Evolutionary conservation across 2,888 invertebrate species (phyloP).

Genomic region (Polyommatus icarus): DNA sequence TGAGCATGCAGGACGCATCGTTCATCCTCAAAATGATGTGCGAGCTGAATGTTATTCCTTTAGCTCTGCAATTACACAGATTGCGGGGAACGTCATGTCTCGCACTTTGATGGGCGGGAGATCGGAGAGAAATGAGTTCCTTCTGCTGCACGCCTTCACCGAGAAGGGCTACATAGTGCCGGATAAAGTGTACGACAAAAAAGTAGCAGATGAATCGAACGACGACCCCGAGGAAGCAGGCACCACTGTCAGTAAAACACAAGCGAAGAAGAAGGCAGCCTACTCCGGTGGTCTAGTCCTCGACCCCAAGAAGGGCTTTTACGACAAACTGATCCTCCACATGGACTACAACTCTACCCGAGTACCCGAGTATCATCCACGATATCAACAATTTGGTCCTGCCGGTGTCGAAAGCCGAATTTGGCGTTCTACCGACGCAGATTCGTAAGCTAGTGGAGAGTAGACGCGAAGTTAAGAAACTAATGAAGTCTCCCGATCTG

Average conservation of each 20-base stretch:
- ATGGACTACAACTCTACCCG: slow-evolving; percentile 99
- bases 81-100: slow-evolving; percentile 96
- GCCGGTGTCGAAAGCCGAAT: slow-evolving; percentile 75
- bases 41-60: slow-evolving; percentile 94
- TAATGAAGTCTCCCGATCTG: slow-evolving; percentile 91
- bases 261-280: slow-evolving; percentile 87
- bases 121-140: slow-evolving; percentile 97
- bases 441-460: slow-evolving; percentile 97
- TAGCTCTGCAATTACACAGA: slow-evolving; percentile 98
- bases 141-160: slow-evolving; percentile 96
- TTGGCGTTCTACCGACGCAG: slow-evolving; percentile 96
- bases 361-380: slow-evolving; percentile 99
- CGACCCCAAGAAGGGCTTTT: slow-evolving; percentile 98
- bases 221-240: slow-evolving; percentile 53
- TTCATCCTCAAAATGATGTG: slow-evolving; percentile 93
- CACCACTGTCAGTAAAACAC: slow-evolving; percentile 64
- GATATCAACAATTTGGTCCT: slow-evolving; percentile 76
- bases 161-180: slow-evolving; percentile 96
- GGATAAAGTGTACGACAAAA: slow-evolving; percentile 84
- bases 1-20: slow-evolving; percentile 90
- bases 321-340: slow-evolving; percentile 95
- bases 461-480: slow-evolving; percentile 92
- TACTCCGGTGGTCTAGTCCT: slow-evolving; percentile 96
- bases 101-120: slow-evolving; percentile 97
- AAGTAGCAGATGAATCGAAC: slow-evolving; percentile 47